Evolutionary conservation across 2,113 vertebrate species (phyloP).

Genomic region (Chamaetylas fuelleborni): DNA sequence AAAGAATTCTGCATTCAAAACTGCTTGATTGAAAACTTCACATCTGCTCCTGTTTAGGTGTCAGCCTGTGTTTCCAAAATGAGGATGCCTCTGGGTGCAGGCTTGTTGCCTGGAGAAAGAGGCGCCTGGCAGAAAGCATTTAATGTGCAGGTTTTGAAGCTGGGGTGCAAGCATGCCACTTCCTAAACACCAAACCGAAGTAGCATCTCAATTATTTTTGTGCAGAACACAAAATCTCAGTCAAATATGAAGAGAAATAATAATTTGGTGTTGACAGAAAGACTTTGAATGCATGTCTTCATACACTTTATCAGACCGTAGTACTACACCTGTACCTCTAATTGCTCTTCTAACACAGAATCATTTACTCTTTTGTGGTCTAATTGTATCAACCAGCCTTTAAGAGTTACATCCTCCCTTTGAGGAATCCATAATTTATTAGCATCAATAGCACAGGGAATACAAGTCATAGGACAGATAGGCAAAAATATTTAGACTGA

Average conservation of each 20-base stretch:
- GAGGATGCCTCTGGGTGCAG: neutral
- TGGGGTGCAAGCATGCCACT: neutral
- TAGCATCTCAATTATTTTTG: neutral
- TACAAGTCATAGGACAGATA: neutral
- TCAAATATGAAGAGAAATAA: neutral
- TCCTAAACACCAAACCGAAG: neutral
- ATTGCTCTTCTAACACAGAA: neutral
- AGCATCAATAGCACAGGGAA: neutral
- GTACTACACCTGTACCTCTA: neutral
- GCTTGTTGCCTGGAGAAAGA: neutral
- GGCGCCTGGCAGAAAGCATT: neutral
- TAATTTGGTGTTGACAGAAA: neutral
- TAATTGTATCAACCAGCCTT: neutral
- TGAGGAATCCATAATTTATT: neutral
- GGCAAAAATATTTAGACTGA: neutral
- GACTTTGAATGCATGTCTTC: neutral
- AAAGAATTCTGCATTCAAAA: neutral
- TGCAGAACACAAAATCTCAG: neutral
- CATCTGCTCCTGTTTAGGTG: neutral
- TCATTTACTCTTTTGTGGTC: neutral
- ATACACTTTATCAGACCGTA: neutral
- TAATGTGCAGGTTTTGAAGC: neutral
- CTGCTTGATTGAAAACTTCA: neutral
- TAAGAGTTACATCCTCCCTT: neutral
- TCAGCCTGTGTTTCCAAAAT: neutral